A percentile compares a stretch with the other conserved stretches of the same genome.
Evolutionary conservation across 1,140 invertebrate genomes (phyloP).

Genomic region (Luehdorfia chinensis): DNA sequence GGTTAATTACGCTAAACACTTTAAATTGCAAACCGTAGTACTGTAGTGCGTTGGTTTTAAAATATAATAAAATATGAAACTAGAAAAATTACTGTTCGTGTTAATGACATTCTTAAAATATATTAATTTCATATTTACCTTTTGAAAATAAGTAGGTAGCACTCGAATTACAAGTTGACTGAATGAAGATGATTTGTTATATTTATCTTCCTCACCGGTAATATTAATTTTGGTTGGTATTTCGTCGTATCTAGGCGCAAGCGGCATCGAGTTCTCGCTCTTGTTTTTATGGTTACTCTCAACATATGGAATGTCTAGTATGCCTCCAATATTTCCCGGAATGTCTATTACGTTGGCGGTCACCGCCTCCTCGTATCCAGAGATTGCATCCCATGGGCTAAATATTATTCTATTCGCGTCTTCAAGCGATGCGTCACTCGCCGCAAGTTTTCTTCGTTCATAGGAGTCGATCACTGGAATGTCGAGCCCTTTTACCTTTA

Average conservation of each 20-base stretch:
- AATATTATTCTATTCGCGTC: constrained; percentile 74
- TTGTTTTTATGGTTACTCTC: constrained; percentile 49
- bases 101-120: too few species aligned
- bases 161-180: constrained; percentile 71
- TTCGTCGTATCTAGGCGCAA: constrained; percentile 41
- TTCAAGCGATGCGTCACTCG: constrained; percentile 64
- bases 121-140: constrained; percentile 30
- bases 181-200: constrained; percentile 66
- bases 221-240: constrained; percentile 62
- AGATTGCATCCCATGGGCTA: constrained; percentile 69
- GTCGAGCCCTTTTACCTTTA: constrained; percentile 63
- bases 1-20: too few species aligned
- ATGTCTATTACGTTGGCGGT: constrained; percentile 67
- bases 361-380: constrained; percentile 59
- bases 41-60: too few species aligned
- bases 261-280: constrained; percentile 40
- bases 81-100: too few species aligned
- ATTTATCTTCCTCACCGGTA: constrained; percentile 65
- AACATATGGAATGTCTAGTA: constrained; percentile 27
- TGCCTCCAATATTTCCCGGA: constrained; percentile 50
- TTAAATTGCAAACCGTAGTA: too few species aligned
- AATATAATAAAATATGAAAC: too few species aligned
- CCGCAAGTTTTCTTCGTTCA: constrained; percentile 42
- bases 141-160: constrained; percentile 65
- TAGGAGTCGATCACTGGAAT: constrained; percentile 54